Evolutionary conservation across 2,797 vertebrate species (phyloP), one percentile per base, ranked within the genome.

Genomic region (Synaphobranchus kaupii): DNA sequence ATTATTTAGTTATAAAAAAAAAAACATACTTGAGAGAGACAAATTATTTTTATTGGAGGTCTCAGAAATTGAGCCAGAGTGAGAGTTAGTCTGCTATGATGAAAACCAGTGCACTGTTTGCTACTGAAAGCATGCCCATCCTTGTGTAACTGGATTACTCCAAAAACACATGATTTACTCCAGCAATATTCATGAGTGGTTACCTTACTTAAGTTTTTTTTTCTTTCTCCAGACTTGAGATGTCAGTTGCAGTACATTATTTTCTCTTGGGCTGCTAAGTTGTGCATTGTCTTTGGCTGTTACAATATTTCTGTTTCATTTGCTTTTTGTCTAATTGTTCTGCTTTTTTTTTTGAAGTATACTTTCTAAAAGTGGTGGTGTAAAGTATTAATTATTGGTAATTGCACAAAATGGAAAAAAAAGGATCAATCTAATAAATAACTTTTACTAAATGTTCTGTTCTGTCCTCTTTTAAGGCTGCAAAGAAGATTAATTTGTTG

Each of bases 401-500:
- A 85, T 60, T 85, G 71, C 80, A 89, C 80, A 83, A 85, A 87
- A 87, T 54, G 48, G 58, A 5, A 63, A 81, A 60, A 78, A 88
- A 87, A 85, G 84, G 73, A 88, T 44, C 80, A 85, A 85, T 90
- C 85, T 90, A 91, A 90, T 91, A 91, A 92, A 92, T 91, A 90
- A 89, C 89, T 85, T 88, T 83, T 86, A 89, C 88, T 90, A 89
- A 89, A 68, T 34, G 48, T 47, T 58, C 7, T 58, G 4, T 78
- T 39, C 4, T 86, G 54, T 73, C 28, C 4, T 83, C 0, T 71
- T 81, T 73, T 44, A 71, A 9, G 20, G 13, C 15, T 76, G 34
- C 28, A 76, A 76, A 39, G 34, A 39, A 17, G 13, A 71, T 31
- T 71, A 1, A 28, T 76, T 39, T 31, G 31, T 39, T 76, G 3